Percentiles rank a stretch among this genome's conserved stretches.
These are phyloP conservation scores for Acanthis flammea DNA, from an alignment of 2,797 vertebrate genomes.

Conservation along the genomic window DNA sequence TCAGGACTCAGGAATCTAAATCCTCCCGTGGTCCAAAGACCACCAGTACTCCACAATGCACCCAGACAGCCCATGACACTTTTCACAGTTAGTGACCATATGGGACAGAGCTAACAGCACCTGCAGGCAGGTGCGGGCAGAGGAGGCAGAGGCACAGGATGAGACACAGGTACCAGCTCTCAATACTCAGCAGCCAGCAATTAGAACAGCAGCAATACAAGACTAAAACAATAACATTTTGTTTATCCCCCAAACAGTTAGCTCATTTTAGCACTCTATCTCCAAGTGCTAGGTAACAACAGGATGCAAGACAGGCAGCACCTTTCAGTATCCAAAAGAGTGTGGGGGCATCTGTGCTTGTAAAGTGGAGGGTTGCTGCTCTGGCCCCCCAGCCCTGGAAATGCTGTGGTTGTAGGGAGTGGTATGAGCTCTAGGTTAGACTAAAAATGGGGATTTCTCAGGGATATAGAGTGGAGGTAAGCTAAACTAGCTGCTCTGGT, in stretches of 20 bases:
- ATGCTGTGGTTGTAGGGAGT: not conserved
- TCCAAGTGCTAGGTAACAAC: not conserved
- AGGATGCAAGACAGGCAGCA: not conserved
- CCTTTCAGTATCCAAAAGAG: not conserved
- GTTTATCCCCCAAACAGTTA: not conserved
- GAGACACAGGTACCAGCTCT: not conserved
- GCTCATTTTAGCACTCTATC: slow-evolving; percentile 13
- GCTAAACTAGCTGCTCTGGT: not conserved
- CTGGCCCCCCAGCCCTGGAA: not conserved
- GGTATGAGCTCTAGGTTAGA: not conserved
- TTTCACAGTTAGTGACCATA: not conserved
- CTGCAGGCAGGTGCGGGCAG: not conserved
- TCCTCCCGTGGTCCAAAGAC: not conserved
- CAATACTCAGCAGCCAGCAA: not conserved
- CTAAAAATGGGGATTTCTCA: not conserved
- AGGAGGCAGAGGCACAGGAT: not conserved
- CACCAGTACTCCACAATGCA: not conserved
- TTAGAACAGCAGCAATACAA: not conserved
- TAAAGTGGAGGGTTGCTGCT: not conserved
- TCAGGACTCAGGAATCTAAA: not conserved
- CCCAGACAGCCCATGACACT: not conserved
- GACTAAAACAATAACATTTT: slow-evolving; percentile 12
- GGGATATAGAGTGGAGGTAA: not conserved
- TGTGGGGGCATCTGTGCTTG: not conserved
- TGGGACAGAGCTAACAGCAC: not conserved